Evolutionary conservation across 2,113 vertebrate species (phyloP).

Genomic region (Bettongia penicillata): DNA sequence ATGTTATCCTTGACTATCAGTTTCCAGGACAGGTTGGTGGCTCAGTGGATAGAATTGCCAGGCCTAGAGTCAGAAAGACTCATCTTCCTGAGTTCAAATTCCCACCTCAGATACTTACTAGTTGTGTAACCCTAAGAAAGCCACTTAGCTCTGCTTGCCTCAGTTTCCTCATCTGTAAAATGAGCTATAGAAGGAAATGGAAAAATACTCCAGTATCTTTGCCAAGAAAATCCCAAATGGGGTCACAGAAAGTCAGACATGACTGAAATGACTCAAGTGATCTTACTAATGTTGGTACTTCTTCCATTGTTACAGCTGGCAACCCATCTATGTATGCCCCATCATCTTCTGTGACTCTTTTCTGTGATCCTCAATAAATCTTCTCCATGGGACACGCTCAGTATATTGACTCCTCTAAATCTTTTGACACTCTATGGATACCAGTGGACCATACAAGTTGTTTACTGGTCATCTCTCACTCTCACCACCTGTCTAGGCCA

Average conservation of each 20-base stretch:
- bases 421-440: neutral
- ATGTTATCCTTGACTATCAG: neutral
- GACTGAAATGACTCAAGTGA: neutral
- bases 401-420: neutral
- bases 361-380: neutral
- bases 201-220: neutral
- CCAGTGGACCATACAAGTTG: neutral
- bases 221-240: neutral
- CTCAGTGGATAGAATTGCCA: neutral
- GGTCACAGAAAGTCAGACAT: no score
- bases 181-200: neutral
- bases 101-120: neutral
- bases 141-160: neutral
- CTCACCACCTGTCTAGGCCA: neutral
- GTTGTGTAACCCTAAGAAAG: neutral
- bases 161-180: neutral
- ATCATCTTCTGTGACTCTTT: neutral
- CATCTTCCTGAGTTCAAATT: neutral
- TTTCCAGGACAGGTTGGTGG: neutral
- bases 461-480: neutral
- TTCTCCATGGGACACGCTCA: neutral
- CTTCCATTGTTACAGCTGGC: neutral
- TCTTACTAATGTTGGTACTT: neutral
- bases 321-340: neutral
- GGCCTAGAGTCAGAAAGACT: neutral